Evolutionary conservation across 2,113 vertebrate genomes (phyloP).

Genomic region (Microcebus ravelobensis): DNA sequence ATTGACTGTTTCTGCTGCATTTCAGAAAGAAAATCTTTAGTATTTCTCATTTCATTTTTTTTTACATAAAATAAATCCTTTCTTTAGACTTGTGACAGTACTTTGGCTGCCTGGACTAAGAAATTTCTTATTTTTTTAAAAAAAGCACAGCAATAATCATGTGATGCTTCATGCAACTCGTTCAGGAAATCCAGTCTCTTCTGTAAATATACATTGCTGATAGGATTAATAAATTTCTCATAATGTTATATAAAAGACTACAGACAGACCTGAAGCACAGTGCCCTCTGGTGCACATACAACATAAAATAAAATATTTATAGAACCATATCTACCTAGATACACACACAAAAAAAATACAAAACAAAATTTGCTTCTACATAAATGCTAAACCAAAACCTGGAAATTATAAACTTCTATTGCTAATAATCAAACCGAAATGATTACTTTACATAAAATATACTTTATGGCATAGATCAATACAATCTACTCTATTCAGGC

Average conservation of each 20-base stretch:
- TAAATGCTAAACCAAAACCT: not conserved
- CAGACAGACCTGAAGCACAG: constrained; percentile 80
- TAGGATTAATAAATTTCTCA: constrained; percentile 65
- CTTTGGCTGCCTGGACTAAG: not conserved
- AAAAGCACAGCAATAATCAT: not conserved
- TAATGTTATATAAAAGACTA: not conserved
- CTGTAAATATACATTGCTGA: constrained; percentile 72
- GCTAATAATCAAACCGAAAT: not conserved
- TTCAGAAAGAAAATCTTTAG: not conserved
- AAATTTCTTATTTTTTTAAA: not conserved
- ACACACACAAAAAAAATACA: not conserved
- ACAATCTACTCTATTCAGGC: not conserved
- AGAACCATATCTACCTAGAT: not conserved
- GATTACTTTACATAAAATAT: not conserved
- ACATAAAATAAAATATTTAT: constrained; percentile 73
- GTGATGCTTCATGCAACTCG: not conserved
- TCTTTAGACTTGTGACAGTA: not conserved
- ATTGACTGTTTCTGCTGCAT: not conserved
- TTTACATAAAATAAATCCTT: not conserved
- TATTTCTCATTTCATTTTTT: not conserved
- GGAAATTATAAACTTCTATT: not conserved
- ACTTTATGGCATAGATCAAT: not conserved
- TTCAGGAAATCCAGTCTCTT: constrained; percentile 62
- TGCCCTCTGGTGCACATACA: constrained; percentile 83
- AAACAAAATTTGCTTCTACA: not conserved